A percentile compares a stretch with the other conserved stretches of the same genome.
Conservation (phyloP, 1,140 invertebrate genomes). For the Globodera rostochiensis region DNA sequence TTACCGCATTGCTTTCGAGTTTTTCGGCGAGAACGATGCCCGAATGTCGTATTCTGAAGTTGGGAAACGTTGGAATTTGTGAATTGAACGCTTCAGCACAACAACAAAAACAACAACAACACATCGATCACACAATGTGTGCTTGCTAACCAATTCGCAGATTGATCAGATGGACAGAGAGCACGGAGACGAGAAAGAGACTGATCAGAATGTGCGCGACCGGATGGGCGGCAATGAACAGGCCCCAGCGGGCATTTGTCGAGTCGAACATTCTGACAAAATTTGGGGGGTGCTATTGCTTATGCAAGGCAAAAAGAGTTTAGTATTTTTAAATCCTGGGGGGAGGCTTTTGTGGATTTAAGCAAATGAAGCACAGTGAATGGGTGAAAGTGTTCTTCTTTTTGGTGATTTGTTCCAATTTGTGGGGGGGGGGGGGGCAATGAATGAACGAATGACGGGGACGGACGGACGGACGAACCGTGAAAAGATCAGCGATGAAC, state of each 20-base stretch:
- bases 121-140: too few relatives aligned
- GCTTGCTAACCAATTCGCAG: conserved; percentile 17
- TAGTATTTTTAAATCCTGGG: too few relatives aligned
- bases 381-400: too few relatives aligned
- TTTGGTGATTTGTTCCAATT: too few relatives aligned
- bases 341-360: too few relatives aligned
- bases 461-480: not conserved
- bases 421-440: too few relatives aligned
- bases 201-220: conserved; percentile 21
- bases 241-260: conserved; percentile 18
- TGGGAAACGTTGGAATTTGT: too few relatives aligned
- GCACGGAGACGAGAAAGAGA: not conserved
- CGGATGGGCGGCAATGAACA: conserved; percentile 18
- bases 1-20: conserved; percentile 26
- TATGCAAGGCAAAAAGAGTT: too few relatives aligned
- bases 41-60: conserved; percentile 24
- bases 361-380: too few relatives aligned
- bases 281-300: not conserved
- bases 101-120: not conserved
- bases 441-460: too few relatives aligned
- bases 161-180: conserved; percentile 25
- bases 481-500: not conserved
- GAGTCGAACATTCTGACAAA: conserved; percentile 20
- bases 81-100: not conserved
- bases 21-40: conserved; percentile 21